Percentiles rank a stretch among this genome's conserved stretches.
phyloP scores from a whole-genome alignment of 2,888 invertebrate species.

The Syrista parreyssii region DNA sequence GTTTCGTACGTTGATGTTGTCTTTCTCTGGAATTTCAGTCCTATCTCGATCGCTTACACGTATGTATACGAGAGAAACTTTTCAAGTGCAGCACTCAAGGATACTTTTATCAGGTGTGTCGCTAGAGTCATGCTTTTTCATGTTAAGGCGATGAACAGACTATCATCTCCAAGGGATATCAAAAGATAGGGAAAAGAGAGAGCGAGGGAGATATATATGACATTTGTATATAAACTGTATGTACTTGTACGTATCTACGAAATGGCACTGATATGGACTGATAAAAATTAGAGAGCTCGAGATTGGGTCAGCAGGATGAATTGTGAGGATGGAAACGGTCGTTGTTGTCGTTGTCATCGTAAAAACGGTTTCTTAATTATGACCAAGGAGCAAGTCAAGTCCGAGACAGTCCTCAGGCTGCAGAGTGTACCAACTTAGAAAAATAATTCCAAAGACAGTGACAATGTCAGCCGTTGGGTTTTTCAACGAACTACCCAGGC shows the following conservation, averaged over 20 bases:
- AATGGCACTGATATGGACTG: not conserved
- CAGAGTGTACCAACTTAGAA: not conserved
- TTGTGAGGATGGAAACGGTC: conserved; percentile 32
- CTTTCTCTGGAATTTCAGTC: not conserved
- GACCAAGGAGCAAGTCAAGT: conserved; percentile 14
- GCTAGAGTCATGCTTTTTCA: not conserved
- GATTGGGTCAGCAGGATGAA: conserved; percentile 39
- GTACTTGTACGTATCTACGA: not conserved
- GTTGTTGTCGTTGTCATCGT: conserved; percentile 10
- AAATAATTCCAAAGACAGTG: not conserved
- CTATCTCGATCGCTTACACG: not conserved
- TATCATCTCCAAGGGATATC: not conserved
- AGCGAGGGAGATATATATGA: not conserved
- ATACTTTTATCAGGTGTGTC: not conserved
- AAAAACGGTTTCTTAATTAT: conserved; percentile 44
- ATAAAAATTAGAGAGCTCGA: conserved; percentile 15
- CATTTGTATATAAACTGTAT: not conserved
- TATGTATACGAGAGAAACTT: not conserved
- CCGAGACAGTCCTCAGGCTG: not conserved
- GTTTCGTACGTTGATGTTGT: not conserved
- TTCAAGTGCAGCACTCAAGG: not conserved
- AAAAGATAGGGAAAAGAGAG: not conserved
- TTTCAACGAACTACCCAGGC: not conserved
- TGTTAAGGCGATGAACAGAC: not conserved
- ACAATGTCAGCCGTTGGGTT: not conserved